Evolutionary conservation across 2,888 invertebrate species (phyloP).

Genomic region (Thalpophila matura): DNA sequence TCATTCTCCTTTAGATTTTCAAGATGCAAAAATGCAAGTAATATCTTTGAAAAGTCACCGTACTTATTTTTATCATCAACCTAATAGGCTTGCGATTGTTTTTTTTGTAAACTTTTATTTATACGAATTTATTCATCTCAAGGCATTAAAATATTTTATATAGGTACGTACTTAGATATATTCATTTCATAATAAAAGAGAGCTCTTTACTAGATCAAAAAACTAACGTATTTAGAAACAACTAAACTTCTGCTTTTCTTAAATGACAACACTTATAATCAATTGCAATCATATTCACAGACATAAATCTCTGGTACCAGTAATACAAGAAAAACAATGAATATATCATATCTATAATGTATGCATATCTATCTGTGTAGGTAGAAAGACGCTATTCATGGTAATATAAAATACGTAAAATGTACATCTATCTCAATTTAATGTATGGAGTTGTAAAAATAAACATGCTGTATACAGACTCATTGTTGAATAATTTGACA

Average conservation of each 20-base stretch:
- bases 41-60: background rate
- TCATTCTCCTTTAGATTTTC: constrained; percentile 15
- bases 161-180: no score
- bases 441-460: constrained; percentile 13
- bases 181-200: no score
- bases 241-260: background rate
- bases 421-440: constrained; percentile 6
- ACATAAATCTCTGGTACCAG: background rate
- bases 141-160: no score
- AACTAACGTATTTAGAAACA: no score
- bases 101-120: background rate
- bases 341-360: constrained; percentile 16
- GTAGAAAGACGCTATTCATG: constrained; percentile 11
- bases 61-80: background rate
- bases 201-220: no score
- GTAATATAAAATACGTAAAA: constrained; percentile 15
- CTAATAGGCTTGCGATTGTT: no score
- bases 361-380: constrained; percentile 7
- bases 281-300: background rate
- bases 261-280: background rate
- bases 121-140: no score
- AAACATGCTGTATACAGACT: constrained; percentile 1
- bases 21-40: constrained; percentile 1
- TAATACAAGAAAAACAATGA: constrained; percentile 12
- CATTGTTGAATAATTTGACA: constrained; percentile 21